Conservation (phyloP, 2,888 invertebrate genomes). For the Dione juno region DNA sequence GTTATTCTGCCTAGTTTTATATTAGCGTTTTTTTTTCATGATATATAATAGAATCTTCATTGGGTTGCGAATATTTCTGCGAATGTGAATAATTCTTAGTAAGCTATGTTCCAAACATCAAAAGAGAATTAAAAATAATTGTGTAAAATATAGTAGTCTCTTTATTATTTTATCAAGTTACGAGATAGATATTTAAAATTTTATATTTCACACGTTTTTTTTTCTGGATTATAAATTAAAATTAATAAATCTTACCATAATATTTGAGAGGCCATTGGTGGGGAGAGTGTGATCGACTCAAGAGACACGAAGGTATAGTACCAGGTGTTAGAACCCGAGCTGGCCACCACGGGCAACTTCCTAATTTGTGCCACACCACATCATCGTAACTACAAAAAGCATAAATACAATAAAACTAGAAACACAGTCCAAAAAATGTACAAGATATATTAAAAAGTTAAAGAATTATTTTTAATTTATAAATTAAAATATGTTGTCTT, state of each 20-base stretch:
- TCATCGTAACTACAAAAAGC: constrained; percentile 64
- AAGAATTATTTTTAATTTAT: no score
- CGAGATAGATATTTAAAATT: no score
- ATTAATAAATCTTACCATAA: constrained; percentile 57
- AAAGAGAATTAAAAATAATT: not conserved
- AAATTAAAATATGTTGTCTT: constrained; percentile 2
- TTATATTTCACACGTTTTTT: no score
- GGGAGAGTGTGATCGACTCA: constrained; percentile 57
- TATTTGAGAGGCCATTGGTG: constrained; percentile 73
- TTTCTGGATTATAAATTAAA: not conserved
- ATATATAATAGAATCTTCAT: not conserved
- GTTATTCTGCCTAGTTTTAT: not conserved
- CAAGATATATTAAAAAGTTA: no score
- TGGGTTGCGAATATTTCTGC: not conserved
- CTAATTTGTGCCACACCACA: constrained; percentile 77
- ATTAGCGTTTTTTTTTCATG: not conserved
- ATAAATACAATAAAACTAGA: not conserved
- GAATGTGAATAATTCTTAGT: no score
- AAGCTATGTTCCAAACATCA: not conserved
- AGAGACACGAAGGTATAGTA: constrained; percentile 64
- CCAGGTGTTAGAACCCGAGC: constrained; percentile 72
- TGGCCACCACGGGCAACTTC: constrained; percentile 75
- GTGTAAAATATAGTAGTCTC: no score
- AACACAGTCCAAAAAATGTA: not conserved
- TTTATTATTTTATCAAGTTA: no score